Evolutionary conservation across 2,888 invertebrate genomes (phyloP), one percentile per base, ranked within the genome.

Genomic region (Hypena proboscidalis): DNA sequence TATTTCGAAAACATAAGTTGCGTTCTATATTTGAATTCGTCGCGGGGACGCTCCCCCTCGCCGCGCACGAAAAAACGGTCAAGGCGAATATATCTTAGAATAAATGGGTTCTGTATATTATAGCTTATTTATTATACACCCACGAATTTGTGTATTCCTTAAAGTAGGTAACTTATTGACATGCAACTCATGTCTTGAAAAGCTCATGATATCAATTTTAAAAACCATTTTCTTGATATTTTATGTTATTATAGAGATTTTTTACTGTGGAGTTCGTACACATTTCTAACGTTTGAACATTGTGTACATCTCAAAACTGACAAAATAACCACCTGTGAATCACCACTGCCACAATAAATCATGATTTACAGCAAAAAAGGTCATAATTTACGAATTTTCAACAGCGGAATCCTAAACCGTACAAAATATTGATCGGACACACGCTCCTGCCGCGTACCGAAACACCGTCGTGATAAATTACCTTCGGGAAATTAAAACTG

Each of bases 401-500:
- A 8, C 8, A 57, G 58, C 38, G 33, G 54, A 44, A 43, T 59
- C 29, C 48, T 44, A 77, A 74, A 11, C 13, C 19, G 39, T 43
- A 70, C 57, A 72, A 75, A n/a, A 80, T 77, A 83, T 81, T 78
- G 80, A 80, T 78, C 76, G 49, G 29, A 29, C 67, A 61, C 53
- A 67, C 61, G 69, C 67, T 62, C 50, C 58, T 48, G 64, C 57
- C 73, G 69, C 73, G 72, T 70, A 70, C 77, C 71, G 68, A 76
- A 79, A 72, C 74, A 74, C 69, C 69, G 70, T 30, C 51, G 82
- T 84, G 85, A 91, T 91, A 91, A 91, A 90, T 91, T 90, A 91
- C 88, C 84, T 86, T 86, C 87, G 88, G 91, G 91, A 91, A 91
- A 91, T 91, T 91, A 89, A 91, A 91, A 88, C 81, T 86, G 87